These are phyloP conservation scores for Prunella fulvescens DNA, from an alignment of 2,113 vertebrate species.

Conservation along the genomic window DNA sequence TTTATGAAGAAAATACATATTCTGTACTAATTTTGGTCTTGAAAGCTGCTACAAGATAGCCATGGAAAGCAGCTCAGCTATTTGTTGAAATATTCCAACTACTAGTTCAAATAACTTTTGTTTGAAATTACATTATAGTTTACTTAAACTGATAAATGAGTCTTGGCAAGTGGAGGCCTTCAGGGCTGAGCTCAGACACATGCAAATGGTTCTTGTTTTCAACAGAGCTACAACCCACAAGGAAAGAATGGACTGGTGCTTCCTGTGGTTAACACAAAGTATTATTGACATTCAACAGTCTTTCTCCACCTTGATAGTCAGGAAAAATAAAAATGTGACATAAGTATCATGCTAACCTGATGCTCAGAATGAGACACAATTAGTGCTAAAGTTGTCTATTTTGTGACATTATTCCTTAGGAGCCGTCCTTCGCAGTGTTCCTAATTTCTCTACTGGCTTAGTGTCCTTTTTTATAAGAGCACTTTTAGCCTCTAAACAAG, in stretches of 20 bases:
- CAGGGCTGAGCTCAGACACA: neutral
- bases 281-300: neutral
- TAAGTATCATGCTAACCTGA: neutral
- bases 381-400: neutral
- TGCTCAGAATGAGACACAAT: neutral
- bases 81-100: slow-evolving; percentile 25
- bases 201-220: slow-evolving; percentile 7
- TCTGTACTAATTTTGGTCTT: neutral
- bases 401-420: neutral
- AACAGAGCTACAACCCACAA: neutral
- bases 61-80: neutral
- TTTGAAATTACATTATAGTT: slow-evolving; percentile 45
- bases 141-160: slow-evolving; percentile 19
- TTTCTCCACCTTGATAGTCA: neutral
- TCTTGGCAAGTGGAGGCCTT: slow-evolving; percentile 7
- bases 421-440: neutral
- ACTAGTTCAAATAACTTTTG: slow-evolving; percentile 30
- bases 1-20: neutral
- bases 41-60: neutral
- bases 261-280: neutral
- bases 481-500: neutral
- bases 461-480: neutral
- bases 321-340: neutral
- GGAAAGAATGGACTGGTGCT: neutral
- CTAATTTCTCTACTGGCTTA: neutral